A percentile compares a stretch with the other conserved stretches of the same genome.
These are phyloP conservation scores for Columba livia DNA, from an alignment of 2,113 vertebrate genomes.

Conservation along the genomic window DNA sequence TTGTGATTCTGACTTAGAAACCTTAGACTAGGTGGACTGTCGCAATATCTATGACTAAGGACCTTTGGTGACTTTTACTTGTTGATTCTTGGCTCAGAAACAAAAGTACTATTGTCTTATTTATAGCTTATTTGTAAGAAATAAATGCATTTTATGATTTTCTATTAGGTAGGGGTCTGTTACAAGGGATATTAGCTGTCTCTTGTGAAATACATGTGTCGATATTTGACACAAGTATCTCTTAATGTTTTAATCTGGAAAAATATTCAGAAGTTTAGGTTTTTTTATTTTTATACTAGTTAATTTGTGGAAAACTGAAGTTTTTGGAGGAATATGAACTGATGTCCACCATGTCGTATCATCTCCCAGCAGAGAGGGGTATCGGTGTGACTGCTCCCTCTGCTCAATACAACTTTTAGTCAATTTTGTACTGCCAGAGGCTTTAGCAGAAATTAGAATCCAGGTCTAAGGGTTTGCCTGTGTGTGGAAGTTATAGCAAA, in stretches of 20 bases:
- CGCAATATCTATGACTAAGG: fast-evolving
- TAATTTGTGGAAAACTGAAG: not conserved
- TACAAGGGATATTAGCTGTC: not conserved
- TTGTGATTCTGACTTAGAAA: not conserved
- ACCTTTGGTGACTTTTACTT: not conserved
- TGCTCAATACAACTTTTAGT: not conserved
- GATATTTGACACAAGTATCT: not conserved
- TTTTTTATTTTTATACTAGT: not conserved
- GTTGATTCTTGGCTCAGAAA: not conserved
- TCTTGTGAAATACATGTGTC: not conserved
- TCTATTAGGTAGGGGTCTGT: fast-evolving
- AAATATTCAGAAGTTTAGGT: not conserved
- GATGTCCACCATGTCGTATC: fast-evolving
- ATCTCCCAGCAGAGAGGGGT: not conserved
- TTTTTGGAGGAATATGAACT: fast-evolving
- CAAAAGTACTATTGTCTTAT: not conserved
- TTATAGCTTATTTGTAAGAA: not conserved
- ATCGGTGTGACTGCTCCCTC: not conserved
- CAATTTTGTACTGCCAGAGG: constrained; percentile 21
- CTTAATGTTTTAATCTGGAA: not conserved
- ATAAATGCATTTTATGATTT: not conserved
- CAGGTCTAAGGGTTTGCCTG: constrained; percentile 5
- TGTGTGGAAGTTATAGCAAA: constrained; percentile 46
- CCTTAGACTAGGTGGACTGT: not conserved
- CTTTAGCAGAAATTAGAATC: constrained; percentile 11